phyloP scores from a whole-genome alignment of 2,113 vertebrate genomes.

The Vulpes ferrilata region DNA sequence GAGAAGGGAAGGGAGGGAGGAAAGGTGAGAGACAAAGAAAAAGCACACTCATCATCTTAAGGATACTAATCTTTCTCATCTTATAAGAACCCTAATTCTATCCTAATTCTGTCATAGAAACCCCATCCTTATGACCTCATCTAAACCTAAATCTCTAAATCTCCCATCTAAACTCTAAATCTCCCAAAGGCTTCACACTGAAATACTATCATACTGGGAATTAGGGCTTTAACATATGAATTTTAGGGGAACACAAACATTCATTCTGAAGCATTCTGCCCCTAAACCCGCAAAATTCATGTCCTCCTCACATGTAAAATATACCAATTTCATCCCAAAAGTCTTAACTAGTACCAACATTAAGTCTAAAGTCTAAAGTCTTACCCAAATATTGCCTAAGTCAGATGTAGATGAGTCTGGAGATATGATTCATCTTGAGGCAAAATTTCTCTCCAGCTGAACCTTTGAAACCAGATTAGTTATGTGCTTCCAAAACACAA shows the following conservation, averaged over 20 bases:
- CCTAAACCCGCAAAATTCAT: neutral
- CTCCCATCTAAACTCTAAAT: too few species aligned
- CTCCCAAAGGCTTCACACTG: too few species aligned
- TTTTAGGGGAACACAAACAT: neutral
- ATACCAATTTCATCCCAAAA: neutral
- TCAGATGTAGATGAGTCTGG: neutral
- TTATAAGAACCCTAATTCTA: neutral
- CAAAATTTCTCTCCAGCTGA: neutral
- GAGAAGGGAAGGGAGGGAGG: neutral
- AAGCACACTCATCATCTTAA: neutral
- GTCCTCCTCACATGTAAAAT: neutral
- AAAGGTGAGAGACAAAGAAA: neutral
- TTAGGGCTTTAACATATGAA: neutral
- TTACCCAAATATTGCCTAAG: neutral
- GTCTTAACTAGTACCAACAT: neutral
- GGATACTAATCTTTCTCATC: neutral
- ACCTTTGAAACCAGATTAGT: neutral
- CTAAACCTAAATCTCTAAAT: neutral
- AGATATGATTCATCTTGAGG: neutral
- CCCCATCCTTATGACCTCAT: neutral
- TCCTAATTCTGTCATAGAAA: neutral
- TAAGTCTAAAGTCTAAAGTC: neutral
- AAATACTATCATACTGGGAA: too few species aligned
- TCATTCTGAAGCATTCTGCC: neutral
- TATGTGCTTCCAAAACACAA: neutral